Conservation (phyloP, 2,888 invertebrate genomes). For the Selenia dentaria region DNA sequence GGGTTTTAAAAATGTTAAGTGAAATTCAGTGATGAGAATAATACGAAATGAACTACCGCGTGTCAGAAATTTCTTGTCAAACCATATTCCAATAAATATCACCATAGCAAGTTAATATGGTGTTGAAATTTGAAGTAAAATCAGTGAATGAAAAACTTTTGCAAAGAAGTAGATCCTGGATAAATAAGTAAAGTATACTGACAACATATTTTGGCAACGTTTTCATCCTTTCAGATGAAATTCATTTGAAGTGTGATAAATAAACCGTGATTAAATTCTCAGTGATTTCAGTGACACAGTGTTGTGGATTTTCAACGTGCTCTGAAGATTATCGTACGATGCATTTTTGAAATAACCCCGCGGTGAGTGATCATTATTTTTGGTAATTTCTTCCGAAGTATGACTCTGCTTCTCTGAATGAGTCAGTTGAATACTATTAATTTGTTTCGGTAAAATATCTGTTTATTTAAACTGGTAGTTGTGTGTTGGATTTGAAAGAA, state of each 20-base stretch:
- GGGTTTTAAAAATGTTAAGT: background rate
- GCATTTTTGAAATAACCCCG: conserved; percentile 25
- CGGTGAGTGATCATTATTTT: conserved; percentile 32
- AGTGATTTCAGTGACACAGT: conserved; percentile 18
- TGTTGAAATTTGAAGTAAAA: no score
- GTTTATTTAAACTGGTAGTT: conserved; percentile 5
- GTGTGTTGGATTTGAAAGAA: conserved; percentile 2
- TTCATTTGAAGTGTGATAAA: no score
- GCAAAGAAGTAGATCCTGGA: no score
- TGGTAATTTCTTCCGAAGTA: conserved; percentile 16
- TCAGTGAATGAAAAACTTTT: no score
- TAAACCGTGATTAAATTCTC: background rate
- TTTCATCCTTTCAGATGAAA: no score
- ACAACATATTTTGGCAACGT: no score
- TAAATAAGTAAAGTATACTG: no score
- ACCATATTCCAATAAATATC: background rate
- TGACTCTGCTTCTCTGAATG: conserved; percentile 7
- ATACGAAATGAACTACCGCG: background rate
- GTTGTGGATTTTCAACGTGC: conserved; percentile 6
- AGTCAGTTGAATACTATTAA: background rate
- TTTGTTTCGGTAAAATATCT: background rate
- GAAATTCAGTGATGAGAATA: background rate
- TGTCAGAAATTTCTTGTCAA: background rate
- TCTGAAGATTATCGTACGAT: conserved; percentile 9
- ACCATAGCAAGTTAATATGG: background rate